Conservation (phyloP, 2,888 invertebrate genomes). For the Dendrolimus houi region DNA sequence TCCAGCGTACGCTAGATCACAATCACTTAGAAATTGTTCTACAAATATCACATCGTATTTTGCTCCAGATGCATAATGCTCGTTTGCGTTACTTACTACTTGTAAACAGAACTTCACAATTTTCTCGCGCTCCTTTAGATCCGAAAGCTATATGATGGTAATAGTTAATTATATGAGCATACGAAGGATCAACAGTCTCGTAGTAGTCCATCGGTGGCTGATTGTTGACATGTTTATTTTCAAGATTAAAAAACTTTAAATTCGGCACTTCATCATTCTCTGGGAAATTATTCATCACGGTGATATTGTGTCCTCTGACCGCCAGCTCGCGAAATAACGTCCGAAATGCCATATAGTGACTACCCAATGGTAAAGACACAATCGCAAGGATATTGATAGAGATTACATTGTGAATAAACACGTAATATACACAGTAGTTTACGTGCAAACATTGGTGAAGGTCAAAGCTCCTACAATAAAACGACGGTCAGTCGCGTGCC, state of each 20-base stretch:
- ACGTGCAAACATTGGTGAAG: background rate
- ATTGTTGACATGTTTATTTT: constrained; percentile 11
- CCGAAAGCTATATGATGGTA: constrained; percentile 21
- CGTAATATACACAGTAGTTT: background rate
- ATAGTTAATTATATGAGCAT: constrained; percentile 23
- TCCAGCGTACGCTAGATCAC: constrained; percentile 50
- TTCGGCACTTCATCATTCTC: constrained; percentile 49
- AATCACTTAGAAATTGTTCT: constrained; percentile 63
- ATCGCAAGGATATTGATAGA: constrained; percentile 66
- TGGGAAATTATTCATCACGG: constrained; percentile 78
- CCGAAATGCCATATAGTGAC: constrained; percentile 80
- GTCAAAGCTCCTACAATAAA: too few species aligned
- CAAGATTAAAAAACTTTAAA: constrained; percentile 73
- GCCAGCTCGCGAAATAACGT: constrained; percentile 75
- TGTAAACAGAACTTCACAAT: constrained; percentile 44
- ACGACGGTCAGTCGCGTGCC: too few species aligned
- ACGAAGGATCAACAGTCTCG: constrained; percentile 21
- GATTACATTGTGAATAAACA: constrained; percentile 25
- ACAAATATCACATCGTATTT: constrained; percentile 62
- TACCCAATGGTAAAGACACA: constrained; percentile 76
- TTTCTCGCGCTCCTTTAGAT: constrained; percentile 6
- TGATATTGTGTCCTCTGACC: constrained; percentile 76
- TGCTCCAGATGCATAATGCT: constrained; percentile 24
- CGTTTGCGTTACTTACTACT: constrained; percentile 32
- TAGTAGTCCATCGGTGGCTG: constrained; percentile 17